Evolutionary conservation across 1,140 invertebrate genomes (phyloP).

Genomic region (Periplaneta americana): DNA sequence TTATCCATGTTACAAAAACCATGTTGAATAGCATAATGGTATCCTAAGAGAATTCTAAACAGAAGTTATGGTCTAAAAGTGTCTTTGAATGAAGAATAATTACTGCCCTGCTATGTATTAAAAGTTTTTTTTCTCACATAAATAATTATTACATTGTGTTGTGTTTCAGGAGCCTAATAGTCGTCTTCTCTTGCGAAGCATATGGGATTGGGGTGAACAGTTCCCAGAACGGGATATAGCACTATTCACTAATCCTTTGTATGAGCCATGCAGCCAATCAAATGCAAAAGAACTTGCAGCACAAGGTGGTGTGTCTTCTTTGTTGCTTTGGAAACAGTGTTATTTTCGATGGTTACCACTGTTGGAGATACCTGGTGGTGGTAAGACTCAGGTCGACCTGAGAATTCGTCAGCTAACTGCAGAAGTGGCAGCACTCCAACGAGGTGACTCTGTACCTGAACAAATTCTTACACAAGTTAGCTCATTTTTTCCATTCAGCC

Average conservation of each 20-base stretch:
- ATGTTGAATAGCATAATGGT: no score
- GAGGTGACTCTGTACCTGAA: background rate
- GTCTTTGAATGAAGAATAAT: no score
- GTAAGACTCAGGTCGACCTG: conserved; percentile 48
- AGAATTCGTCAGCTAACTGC: conserved; percentile 13
- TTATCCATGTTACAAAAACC: no score
- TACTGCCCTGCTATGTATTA: no score
- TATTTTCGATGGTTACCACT: conserved; percentile 84
- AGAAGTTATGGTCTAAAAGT: no score
- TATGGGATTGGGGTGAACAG: conserved; percentile 82
- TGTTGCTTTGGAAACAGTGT: conserved; percentile 84
- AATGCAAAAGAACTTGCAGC: conserved; percentile 27
- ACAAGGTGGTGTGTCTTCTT: conserved; percentile 44
- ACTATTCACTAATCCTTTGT: conserved; percentile 75
- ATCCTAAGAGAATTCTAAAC: no score
- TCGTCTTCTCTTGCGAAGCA: conserved; percentile 58
- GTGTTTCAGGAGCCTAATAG: conserved; percentile 41
- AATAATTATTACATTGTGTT: no score
- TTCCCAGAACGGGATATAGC: conserved; percentile 67
- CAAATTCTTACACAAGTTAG: background rate
- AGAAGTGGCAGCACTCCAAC: conserved; percentile 17
- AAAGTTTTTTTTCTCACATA: no score
- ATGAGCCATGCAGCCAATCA: conserved; percentile 14
- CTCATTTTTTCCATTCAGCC: conserved; percentile 17
- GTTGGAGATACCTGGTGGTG: conserved; percentile 73